A percentile compares a stretch with the other conserved stretches of the same genome.
These are phyloP conservation scores for Oligia fasciuncula DNA, from an alignment of 2,888 invertebrate genomes.

Conservation along the genomic window DNA sequence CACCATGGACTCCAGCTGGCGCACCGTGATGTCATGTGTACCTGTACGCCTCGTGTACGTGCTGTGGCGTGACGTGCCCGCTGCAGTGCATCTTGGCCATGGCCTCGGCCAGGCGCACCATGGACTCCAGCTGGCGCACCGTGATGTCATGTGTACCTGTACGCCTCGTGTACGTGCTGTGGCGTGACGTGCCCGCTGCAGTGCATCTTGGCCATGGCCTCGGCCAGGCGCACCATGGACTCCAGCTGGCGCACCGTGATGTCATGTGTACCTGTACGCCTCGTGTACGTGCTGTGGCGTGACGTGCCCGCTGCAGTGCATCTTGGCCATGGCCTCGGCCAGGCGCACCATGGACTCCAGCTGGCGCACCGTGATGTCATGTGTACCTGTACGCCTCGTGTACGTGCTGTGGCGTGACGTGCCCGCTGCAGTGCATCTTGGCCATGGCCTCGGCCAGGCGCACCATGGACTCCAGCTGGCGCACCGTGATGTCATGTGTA, in stretches of 20 bases:
- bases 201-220: constrained; percentile 98
- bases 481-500: constrained; percentile 98
- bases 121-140: constrained; percentile 94
- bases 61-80: constrained; percentile 95
- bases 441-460: constrained; percentile 99
- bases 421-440: constrained; percentile 97
- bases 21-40: constrained; percentile 98
- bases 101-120: constrained; percentile 98
- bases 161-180: constrained; percentile 95
- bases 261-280: constrained; percentile 79
- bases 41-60: constrained; percentile 94
- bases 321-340: constrained; percentile 98
- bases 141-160: constrained; percentile 94
- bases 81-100: constrained; percentile 99
- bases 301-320: constrained; percentile 98
- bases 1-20: constrained; percentile 95
- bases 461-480: constrained; percentile 95
- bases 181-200: constrained; percentile 96
- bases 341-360: constrained; percentile 95
- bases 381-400: constrained; percentile 92
- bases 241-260: constrained; percentile 97
- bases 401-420: constrained; percentile 96
- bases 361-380: constrained; percentile 99
- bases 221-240: constrained; percentile 97
- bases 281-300: constrained; percentile 96